Conservation (phyloP, 2,113 vertebrate species). For the Trogon melanurus region DNA sequence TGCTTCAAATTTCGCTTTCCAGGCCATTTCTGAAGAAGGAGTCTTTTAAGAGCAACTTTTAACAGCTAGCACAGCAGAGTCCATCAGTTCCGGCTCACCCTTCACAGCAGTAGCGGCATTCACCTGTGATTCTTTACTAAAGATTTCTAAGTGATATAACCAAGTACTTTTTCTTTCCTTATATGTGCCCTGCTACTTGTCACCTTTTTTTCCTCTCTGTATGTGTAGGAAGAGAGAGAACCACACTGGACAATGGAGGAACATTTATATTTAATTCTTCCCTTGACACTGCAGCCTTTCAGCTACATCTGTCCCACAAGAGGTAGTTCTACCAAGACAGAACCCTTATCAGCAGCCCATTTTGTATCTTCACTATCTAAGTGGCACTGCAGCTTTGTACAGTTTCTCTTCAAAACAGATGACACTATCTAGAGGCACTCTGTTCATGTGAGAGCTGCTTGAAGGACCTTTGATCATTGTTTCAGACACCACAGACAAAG, state of each 20-base stretch:
- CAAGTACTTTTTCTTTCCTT: not conserved
- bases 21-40: not conserved
- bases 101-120: not conserved
- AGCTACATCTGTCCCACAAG: not conserved
- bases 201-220: not conserved
- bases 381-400: not conserved
- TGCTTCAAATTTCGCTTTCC: not conserved
- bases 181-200: not conserved
- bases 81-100: not conserved
- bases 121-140: not conserved
- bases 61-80: not conserved
- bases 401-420: not conserved
- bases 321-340: not conserved
- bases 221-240: not conserved
- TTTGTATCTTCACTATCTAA: not conserved
- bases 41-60: not conserved
- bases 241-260: not conserved
- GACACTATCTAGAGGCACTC: not conserved
- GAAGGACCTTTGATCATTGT: not conserved
- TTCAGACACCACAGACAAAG: not conserved
- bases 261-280: not conserved
- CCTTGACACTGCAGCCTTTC: not conserved
- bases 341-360: not conserved
- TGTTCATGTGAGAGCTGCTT: not conserved
- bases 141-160: not conserved